These are phyloP conservation scores for Leptinotarsa texana DNA, from an alignment of 1,140 invertebrate species.

Conservation along the genomic window DNA sequence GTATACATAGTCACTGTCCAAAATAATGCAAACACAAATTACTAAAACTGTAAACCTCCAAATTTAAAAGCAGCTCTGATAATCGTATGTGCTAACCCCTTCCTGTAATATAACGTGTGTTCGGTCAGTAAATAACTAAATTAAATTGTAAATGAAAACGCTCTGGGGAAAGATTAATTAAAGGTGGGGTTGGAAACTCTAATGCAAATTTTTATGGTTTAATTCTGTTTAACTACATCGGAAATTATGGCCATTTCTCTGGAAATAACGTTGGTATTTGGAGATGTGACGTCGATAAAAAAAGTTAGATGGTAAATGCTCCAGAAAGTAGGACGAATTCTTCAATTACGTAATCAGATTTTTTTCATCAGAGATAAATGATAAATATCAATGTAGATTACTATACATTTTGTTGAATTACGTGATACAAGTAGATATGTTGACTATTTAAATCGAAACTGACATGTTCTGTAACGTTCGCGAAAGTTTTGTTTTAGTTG, in stretches of 20 bases:
- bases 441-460: too few relatives aligned
- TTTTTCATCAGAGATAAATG: too few relatives aligned
- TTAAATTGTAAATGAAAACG: slow-evolving; percentile 34
- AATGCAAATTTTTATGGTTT: slow-evolving; percentile 40
- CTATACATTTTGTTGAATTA: too few relatives aligned
- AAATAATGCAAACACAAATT: too few relatives aligned
- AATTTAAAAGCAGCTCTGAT: too few relatives aligned
- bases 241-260: slow-evolving; percentile 20
- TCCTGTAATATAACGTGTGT: slow-evolving; percentile 14
- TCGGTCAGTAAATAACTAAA: slow-evolving; percentile 46
- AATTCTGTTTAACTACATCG: slow-evolving; percentile 22
- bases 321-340: not conserved
- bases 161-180: slow-evolving; percentile 41
- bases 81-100: not conserved
- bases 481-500: too few relatives aligned
- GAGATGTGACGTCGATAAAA: not conserved
- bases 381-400: too few relatives aligned
- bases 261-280: slow-evolving; percentile 7
- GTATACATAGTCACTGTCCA: too few relatives aligned
- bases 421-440: too few relatives aligned
- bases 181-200: slow-evolving; percentile 28
- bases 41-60: too few relatives aligned
- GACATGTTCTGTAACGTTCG: too few relatives aligned
- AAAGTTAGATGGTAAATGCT: not conserved
- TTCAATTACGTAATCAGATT: too few relatives aligned